A percentile compares a stretch with the other conserved stretches of the same genome.
Conservation (phyloP, 1,140 invertebrate genomes). For the Habropoda laboriosa region DNA sequence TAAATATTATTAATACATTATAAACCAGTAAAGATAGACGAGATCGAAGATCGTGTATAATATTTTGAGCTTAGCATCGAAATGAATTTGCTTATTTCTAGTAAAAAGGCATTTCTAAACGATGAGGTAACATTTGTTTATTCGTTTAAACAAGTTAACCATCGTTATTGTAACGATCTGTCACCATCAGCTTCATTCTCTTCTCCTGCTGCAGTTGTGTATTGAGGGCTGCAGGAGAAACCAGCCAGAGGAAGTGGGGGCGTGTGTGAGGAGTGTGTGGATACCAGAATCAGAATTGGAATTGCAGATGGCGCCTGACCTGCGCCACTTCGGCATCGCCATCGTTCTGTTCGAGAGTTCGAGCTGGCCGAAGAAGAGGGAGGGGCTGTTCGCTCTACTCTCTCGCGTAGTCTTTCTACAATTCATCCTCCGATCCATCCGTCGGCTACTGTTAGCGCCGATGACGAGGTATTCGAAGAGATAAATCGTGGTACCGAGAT, state of each 20-base stretch:
- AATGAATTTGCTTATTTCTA: neutral
- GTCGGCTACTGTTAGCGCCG: constrained; percentile 43
- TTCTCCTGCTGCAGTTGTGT: constrained; percentile 14
- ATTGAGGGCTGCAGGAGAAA: constrained; percentile 33
- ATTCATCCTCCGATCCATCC: constrained; percentile 41
- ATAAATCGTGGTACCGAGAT: constrained; percentile 34
- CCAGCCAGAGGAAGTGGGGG: constrained; percentile 9
- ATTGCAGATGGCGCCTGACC: constrained; percentile 74
- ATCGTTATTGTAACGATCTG: neutral
- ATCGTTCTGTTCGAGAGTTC: constrained; percentile 59
- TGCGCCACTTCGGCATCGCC: constrained; percentile 66
- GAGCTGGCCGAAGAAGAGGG: constrained; percentile 65
- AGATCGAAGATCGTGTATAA: neutral
- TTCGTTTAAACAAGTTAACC: neutral
- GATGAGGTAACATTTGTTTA: neutral
- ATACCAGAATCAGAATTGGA: constrained; percentile 67
- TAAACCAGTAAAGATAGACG: neutral
- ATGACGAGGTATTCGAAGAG: constrained; percentile 51
- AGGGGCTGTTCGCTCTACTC: constrained; percentile 56
- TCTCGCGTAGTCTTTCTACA: constrained; percentile 53
- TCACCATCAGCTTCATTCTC: constrained; percentile 4
- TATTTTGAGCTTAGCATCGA: neutral
- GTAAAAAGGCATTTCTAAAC: neutral
- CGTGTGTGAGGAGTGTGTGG: constrained; percentile 32
- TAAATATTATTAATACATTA: no score